Evolutionary conservation across 2,888 invertebrate species (phyloP).

Genomic region (Osmoderma eremita): DNA sequence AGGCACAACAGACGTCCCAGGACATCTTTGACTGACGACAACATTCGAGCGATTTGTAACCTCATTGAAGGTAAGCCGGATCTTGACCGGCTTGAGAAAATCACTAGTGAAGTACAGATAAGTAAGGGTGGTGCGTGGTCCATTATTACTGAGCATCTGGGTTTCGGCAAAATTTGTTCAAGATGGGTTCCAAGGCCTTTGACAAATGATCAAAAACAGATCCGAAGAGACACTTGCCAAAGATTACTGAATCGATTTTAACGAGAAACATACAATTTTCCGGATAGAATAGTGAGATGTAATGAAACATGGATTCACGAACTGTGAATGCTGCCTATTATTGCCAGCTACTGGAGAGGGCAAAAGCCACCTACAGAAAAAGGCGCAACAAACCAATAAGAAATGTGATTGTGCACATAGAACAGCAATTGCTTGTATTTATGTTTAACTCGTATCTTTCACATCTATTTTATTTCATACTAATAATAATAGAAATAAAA

Average conservation of each 20-base stretch:
- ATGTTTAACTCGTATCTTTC: no score
- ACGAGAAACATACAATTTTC: background rate
- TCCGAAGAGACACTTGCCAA: slow-evolving; percentile 5
- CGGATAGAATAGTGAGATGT: no score
- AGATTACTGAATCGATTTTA: slow-evolving; percentile 1
- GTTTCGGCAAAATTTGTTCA: slow-evolving; percentile 7
- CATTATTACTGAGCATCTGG: slow-evolving; percentile 17
- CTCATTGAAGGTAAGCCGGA: background rate
- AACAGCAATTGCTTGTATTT: no score
- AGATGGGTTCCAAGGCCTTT: slow-evolving; percentile 5
- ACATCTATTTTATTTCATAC: no score
- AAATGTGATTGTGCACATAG: background rate
- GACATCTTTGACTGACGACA: slow-evolving; percentile 1
- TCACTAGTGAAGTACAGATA: slow-evolving; percentile 14
- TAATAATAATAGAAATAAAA: no score
- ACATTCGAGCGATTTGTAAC: background rate
- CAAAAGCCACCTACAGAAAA: no score
- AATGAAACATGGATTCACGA: no score
- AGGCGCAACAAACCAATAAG: background rate
- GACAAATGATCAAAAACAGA: slow-evolving; percentile 1
- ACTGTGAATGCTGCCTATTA: background rate
- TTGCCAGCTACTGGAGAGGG: background rate
- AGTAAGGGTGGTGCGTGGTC: background rate
- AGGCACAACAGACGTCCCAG: slow-evolving; percentile 12
- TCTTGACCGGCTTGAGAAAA: slow-evolving; percentile 4